Base-by-base conservation (phyloP, 2,113 vertebrate genomes). In the Etia nguti region DNA sequence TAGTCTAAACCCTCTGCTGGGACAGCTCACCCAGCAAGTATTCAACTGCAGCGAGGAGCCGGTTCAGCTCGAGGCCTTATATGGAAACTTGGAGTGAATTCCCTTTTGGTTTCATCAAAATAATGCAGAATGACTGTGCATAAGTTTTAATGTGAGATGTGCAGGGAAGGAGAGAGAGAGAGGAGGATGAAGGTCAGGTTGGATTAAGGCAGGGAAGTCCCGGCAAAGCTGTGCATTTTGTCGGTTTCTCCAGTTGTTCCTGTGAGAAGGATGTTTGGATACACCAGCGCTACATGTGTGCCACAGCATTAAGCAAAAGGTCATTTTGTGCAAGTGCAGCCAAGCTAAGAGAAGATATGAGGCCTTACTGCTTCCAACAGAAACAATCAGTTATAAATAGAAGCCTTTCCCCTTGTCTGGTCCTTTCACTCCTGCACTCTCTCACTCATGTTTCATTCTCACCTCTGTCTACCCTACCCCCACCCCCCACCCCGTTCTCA, bases 381-480 rank as follows among this genome's bases (percentile, higher is more conserved):
- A 91, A 93, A 95, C 94, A 95, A 94, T 95, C 86, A 59, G 90
- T 86, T 94, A 95, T 90, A 94, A 95, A 95, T 94, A 95, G 93
- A 80, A 92, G 75, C 60, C 38, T 43, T 89, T 85, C 13, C 46
- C 24, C 65, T 84, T 57, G 73, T 86, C 41, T 83, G 34, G 54
- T 46, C 73, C 81, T 55, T 48, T 83, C 77, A 55, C 59, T 88
- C 83, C n/a, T 26, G 80, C 83, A 68, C 62, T 79, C 62, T 73
- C 9, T 65, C 48, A 46, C 10, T 65, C 41, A 34, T 50, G n/a
- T 56, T 80, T 85, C 75, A 73, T 38, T 48, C 60, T 59, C 52
- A 52, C 79, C 79, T 86, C 79, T 29, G 10, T 55, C 54, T 52
- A n/a, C 16, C 26, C 43, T n/a, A n/a, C n/a, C n/a, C n/a, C n/a